Base-by-base conservation (phyloP, 1,140 invertebrate genomes). In the Cydia splendana region DNA sequence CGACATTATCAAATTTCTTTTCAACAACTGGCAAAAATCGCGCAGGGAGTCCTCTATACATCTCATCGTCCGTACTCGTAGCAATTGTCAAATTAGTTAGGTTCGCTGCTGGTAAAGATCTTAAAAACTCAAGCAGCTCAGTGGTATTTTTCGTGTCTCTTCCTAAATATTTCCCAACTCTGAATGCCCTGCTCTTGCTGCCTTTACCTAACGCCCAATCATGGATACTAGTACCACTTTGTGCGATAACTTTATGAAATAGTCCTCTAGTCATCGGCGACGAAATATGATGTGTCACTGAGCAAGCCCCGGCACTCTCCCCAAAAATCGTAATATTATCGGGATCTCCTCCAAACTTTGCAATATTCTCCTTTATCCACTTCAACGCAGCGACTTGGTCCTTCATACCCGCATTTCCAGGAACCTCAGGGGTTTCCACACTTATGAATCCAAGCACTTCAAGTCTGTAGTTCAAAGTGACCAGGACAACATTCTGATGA, bases 261-360 rank as follows among this genome's bases (percentile, higher is more conserved):
- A 94, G 78, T 9, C 96, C 96, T 91, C 90, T 93, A 0, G 95
- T 95, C 82, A 96, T 92, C 0, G 95, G 93, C 65, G 96, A 96
- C 15, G 96, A 84, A 94, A 96, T 95, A 78, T 96, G 96, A 81
- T 95, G 95, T 18, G 96, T 95, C 0, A 95, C 95, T 75, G 95
- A 95, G 2, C 94, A 94, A 0, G 95, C 96, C 1, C 96, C 96
- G 0, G 96, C 96, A 80, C 95, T 96, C 84, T 97, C 96, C 0
- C 96, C 96, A 82, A 97, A 96, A 30, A 97, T 88, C 0, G 96
- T 97, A 0, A 98, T 94, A 85, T 95, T 95, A 45, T 95, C 87
- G 0, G 95, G 94, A 88, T 96, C 95, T 0, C 97, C 97, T 7
- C 96, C 96, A 85, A 98, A 98, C 62, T 93, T 62, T 5, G 69